phyloP scores from a whole-genome alignment of 92 coral and sea anemone species.

The Micromussa lordhowensis region DNA sequence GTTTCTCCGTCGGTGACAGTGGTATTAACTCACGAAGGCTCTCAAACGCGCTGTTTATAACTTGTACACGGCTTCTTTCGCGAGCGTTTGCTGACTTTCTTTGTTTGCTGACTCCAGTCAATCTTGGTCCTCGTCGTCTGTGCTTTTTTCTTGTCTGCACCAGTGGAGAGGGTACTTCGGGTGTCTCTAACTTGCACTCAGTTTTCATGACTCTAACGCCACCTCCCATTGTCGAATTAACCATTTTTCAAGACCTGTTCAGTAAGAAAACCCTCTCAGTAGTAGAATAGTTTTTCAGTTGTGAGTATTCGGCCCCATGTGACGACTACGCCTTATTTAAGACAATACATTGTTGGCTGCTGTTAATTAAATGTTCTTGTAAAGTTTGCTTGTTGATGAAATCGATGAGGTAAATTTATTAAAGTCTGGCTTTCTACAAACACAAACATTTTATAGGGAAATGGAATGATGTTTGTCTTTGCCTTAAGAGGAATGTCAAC shows the following conservation, averaged over 20 bases:
- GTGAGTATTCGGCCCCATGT: not conserved
- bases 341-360: not conserved
- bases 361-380: not conserved
- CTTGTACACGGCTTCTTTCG: conserved; percentile 69
- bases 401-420: not conserved
- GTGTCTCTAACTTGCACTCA: conserved; percentile 10
- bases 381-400: not conserved
- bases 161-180: not conserved
- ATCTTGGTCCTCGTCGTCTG: conserved; percentile 54
- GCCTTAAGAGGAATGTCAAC: not conserved
- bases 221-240: conserved; percentile 8
- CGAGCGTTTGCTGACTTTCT: conserved; percentile 79
- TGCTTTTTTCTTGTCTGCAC: conserved; percentile 12
- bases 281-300: not conserved
- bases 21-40: conserved; percentile 65
- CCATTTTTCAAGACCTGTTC: conserved; percentile 21
- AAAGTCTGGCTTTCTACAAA: not conserved
- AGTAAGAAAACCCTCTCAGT: not conserved
- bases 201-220: not conserved
- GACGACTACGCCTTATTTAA: not conserved
- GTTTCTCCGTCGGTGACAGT: conserved; percentile 67
- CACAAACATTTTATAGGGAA: not conserved
- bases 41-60: conserved; percentile 72
- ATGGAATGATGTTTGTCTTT: not conserved
- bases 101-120: conserved; percentile 79